Percentiles rank a stretch among this genome's conserved stretches.
Conservation (phyloP, 2,797 vertebrate species). For the Acanthurus lineatus region DNA sequence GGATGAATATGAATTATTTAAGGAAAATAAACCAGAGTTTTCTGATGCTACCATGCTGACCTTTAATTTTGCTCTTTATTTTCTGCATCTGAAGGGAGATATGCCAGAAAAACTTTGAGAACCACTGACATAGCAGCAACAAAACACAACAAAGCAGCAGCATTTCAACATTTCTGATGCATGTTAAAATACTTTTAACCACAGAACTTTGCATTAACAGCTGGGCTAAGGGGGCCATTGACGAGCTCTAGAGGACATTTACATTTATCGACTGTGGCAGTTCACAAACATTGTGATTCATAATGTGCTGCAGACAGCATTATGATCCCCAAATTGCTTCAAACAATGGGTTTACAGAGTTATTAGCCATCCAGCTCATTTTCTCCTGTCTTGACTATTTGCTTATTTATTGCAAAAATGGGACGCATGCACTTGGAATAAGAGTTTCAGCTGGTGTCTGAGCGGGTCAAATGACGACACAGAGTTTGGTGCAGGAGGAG, state of each 20-base stretch:
- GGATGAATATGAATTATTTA: too few species aligned
- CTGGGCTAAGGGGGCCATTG: constrained; percentile 46
- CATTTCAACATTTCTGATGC: constrained; percentile 78
- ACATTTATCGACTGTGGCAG: constrained; percentile 53
- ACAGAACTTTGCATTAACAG: constrained; percentile 56
- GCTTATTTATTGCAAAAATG: constrained; percentile 41
- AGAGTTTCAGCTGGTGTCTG: constrained; percentile 47
- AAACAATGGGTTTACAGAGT: constrained; percentile 53
- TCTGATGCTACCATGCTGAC: too few species aligned
- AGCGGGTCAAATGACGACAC: constrained; percentile 54
- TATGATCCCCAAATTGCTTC: constrained; percentile 77
- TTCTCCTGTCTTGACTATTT: constrained; percentile 17
- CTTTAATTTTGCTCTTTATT: too few species aligned
- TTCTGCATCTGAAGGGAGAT: too few species aligned
- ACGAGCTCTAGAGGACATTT: constrained; percentile 37
- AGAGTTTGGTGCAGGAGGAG: constrained; percentile 66
- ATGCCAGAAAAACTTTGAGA: too few species aligned
- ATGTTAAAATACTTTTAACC: constrained; percentile 76
- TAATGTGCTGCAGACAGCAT: constrained; percentile 83
- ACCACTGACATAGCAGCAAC: constrained; percentile 55
- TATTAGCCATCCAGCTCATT: constrained; percentile 57
- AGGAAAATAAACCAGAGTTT: too few species aligned
- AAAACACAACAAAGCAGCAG: constrained; percentile 73
- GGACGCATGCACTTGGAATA: constrained; percentile 71
- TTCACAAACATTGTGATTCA: constrained; percentile 73